Conservation (phyloP, 2,888 invertebrate genomes). For the Pycnomerus fuliginosus region DNA sequence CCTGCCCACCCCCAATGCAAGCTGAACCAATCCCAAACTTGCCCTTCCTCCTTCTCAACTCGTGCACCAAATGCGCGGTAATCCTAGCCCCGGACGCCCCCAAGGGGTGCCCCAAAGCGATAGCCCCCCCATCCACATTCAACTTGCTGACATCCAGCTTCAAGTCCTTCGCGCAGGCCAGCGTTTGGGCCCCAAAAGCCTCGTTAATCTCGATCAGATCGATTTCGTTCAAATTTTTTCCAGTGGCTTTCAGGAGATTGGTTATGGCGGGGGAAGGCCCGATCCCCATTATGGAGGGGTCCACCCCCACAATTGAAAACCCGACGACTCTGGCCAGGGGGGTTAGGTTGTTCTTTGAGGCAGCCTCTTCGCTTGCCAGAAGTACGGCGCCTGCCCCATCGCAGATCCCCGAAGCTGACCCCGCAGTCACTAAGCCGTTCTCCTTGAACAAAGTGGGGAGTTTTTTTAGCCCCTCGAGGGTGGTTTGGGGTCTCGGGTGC, state of each 20-base stretch:
- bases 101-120: constrained; percentile 79
- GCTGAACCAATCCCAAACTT: constrained; percentile 67
- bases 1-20: constrained; percentile 2
- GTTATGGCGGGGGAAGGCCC: constrained; percentile 92
- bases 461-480: constrained; percentile 77
- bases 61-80: constrained; percentile 70
- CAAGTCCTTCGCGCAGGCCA: constrained; percentile 67
- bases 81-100: constrained; percentile 69
- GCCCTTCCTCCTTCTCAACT: constrained; percentile 60
- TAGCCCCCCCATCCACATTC: constrained; percentile 77
- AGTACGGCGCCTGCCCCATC: constrained; percentile 92
- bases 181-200: constrained; percentile 62
- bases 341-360: constrained; percentile 72
- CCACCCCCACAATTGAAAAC: constrained; percentile 87
- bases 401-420: constrained; percentile 92
- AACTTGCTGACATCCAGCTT: constrained; percentile 65
- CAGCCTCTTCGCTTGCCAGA: constrained; percentile 84
- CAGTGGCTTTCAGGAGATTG: constrained; percentile 73
- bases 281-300: constrained; percentile 94
- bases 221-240: constrained; percentile 75
- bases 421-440: constrained; percentile 88
- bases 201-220: constrained; percentile 58
- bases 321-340: constrained; percentile 88
- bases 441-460: constrained; percentile 87
- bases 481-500: constrained; percentile 85